Conservation (phyloP, 1,140 invertebrate genomes). For the Tachypleus tridentatus region DNA sequence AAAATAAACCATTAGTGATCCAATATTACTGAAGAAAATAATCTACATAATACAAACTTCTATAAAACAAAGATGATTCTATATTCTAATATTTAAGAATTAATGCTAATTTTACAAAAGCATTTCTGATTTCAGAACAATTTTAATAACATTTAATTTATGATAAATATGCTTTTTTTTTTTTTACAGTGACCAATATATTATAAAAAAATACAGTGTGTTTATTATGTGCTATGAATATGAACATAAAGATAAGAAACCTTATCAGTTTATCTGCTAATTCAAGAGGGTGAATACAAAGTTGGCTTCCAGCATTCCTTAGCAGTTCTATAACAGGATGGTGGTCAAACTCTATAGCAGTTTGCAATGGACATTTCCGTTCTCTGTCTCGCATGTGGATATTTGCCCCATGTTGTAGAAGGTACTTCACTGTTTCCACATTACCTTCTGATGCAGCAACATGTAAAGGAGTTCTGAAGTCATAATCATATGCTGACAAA, state of each 20-base stretch:
- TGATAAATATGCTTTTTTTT: background rate
- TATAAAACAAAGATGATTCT: no score
- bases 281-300: conserved; percentile 47
- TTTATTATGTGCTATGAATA: background rate
- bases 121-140: no score
- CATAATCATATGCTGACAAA: conserved; percentile 57
- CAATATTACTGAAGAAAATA: no score
- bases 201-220: background rate
- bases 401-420: conserved; percentile 65
- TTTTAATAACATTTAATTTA: background rate
- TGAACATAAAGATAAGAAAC: conserved; percentile 1
- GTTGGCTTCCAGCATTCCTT: conserved; percentile 47
- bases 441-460: conserved; percentile 61
- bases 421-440: conserved; percentile 50
- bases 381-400: conserved; percentile 62
- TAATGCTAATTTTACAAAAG: no score
- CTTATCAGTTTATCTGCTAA: conserved; percentile 37
- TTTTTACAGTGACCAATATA: background rate
- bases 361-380: conserved; percentile 29
- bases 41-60: no score
- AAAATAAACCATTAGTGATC: no score
- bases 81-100: no score
- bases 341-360: conserved; percentile 29
- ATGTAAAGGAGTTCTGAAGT: conserved; percentile 66
- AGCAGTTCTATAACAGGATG: conserved; percentile 29